Conservation (phyloP, 2,113 vertebrate genomes). For the Limanda limanda region DNA sequence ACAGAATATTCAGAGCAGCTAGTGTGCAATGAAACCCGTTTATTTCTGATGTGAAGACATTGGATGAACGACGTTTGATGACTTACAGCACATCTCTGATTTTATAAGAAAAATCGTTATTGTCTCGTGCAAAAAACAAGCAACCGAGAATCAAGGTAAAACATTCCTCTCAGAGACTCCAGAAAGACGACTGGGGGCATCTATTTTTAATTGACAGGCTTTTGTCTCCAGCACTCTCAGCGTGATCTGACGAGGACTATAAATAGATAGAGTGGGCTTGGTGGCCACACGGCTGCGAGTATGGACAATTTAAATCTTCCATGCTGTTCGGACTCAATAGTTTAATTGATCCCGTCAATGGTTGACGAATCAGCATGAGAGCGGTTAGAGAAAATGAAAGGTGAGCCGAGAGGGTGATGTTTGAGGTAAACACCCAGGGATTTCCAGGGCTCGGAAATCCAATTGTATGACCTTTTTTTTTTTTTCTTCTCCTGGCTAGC, state of each 20-base stretch:
- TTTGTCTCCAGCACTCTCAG: constrained; percentile 34
- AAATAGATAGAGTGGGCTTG: constrained; percentile 50
- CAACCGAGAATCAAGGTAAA: constrained; percentile 24
- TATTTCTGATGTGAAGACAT: constrained; percentile 32
- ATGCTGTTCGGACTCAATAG: constrained; percentile 54
- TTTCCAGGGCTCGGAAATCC: constrained; percentile 61
- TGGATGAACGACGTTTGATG: not conserved
- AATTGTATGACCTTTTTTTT: constrained; percentile 69
- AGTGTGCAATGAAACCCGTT: constrained; percentile 7
- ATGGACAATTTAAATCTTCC: constrained; percentile 59
- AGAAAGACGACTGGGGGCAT: constrained; percentile 11
- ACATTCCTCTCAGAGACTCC: constrained; percentile 15
- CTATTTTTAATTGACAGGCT: constrained; percentile 59
- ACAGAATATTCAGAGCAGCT: constrained; percentile 39
- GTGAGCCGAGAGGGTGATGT: constrained; percentile 48
- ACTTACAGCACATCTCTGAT: not conserved
- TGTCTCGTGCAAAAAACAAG: constrained; percentile 21
- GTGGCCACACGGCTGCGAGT: constrained; percentile 32
- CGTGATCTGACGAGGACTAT: constrained; percentile 23
- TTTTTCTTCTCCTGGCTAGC: constrained; percentile 36
- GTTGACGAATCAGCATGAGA: constrained; percentile 48
- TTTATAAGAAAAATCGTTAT: not conserved
- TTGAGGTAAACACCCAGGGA: constrained; percentile 63
- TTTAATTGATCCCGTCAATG: constrained; percentile 58
- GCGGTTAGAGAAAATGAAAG: constrained; percentile 50